Evolutionary conservation across 2,888 invertebrate species (phyloP).

Genomic region (Pycnomerus fuliginosus): DNA sequence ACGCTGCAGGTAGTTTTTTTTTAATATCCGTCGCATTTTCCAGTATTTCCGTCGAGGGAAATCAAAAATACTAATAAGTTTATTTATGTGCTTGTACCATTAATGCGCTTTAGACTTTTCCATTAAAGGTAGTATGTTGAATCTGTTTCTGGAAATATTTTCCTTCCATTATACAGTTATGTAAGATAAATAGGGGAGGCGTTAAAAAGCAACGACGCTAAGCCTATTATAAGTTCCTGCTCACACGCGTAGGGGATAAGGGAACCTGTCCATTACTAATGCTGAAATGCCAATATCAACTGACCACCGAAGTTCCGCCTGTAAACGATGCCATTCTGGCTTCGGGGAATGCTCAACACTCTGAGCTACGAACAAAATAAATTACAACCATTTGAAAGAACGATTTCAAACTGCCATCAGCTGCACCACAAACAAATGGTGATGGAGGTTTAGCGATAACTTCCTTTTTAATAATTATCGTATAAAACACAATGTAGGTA

Average conservation of each 20-base stretch:
- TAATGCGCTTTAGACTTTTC: no score
- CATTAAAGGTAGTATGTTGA: no score
- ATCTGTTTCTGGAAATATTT: no score
- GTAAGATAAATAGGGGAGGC: no score
- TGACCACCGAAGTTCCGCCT: constrained; percentile 14
- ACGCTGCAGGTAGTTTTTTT: not conserved
- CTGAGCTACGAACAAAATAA: constrained; percentile 14
- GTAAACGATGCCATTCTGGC: constrained; percentile 18
- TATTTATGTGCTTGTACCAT: no score
- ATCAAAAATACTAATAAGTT: no score
- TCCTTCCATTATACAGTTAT: no score
- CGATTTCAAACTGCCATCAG: constrained; percentile 6
- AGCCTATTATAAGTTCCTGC: constrained; percentile 8
- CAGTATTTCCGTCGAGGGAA: no score
- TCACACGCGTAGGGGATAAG: constrained; percentile 8
- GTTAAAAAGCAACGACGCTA: no score
- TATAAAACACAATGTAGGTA: no score
- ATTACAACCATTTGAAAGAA: constrained; percentile 21
- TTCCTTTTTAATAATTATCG: constrained; percentile 8
- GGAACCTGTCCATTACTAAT: constrained; percentile 15
- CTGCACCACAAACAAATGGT: constrained; percentile 16
- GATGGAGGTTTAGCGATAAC: constrained; percentile 4
- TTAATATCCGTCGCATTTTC: no score
- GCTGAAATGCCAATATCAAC: constrained; percentile 21
- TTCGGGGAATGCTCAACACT: constrained; percentile 20